phyloP scores from a whole-genome alignment of 37 sponge, comb jelly and placozoan species.

The Petrosia ficiformis region DNA sequence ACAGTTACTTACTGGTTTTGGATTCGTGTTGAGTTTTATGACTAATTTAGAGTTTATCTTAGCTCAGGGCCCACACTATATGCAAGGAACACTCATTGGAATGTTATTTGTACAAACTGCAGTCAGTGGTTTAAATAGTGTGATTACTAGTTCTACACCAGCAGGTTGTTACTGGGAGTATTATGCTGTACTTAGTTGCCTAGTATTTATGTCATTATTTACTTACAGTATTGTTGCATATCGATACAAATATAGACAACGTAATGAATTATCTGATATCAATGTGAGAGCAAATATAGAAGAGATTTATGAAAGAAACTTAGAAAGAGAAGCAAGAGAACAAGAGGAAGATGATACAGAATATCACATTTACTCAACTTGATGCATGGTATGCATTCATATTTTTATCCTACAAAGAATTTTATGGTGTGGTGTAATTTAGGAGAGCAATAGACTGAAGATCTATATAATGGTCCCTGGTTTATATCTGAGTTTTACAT shows the following conservation, averaged over 20 bases:
- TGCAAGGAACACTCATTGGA: conserved; percentile 1
- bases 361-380: too few species aligned
- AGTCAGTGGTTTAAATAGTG: neutral
- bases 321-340: too few species aligned
- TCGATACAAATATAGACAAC: neutral
- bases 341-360: too few species aligned
- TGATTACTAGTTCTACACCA: neutral
- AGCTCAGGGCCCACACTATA: neutral
- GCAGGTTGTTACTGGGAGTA: neutral
- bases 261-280: neutral
- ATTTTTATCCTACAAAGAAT: too few species aligned
- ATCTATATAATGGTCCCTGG: too few species aligned
- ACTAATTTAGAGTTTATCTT: neutral
- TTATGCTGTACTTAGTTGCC: neutral
- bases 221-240: neutral
- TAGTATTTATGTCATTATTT: neutral
- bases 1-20: neutral
- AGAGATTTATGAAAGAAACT: neutral
- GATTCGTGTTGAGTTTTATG: neutral
- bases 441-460: too few species aligned
- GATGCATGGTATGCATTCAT: too few species aligned
- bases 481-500: too few species aligned
- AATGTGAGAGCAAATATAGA: neutral
- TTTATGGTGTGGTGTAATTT: too few species aligned
- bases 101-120: neutral